phyloP scores from a whole-genome alignment of 2,888 invertebrate genomes.

The Drosophila atripex region DNA sequence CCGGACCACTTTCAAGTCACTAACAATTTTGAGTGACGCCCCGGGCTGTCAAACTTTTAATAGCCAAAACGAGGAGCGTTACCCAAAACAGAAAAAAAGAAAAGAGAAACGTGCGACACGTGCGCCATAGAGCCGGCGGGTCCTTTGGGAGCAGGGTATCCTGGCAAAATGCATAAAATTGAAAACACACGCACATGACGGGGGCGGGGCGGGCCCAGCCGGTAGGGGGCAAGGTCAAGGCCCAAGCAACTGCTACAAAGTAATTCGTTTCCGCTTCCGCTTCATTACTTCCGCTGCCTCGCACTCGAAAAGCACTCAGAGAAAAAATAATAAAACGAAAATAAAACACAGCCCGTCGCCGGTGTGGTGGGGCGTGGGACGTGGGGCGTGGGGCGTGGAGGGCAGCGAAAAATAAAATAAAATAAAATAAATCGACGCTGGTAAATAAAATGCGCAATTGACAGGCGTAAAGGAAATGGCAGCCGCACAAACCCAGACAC shows the following conservation, averaged over 20 bases:
- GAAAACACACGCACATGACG: conserved; percentile 9
- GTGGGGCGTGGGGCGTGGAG: neutral
- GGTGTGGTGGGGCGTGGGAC: too few relatives aligned
- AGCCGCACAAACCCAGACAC: conserved; percentile 14
- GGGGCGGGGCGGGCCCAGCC: neutral
- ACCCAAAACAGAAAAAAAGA: neutral
- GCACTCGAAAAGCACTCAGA: conserved; percentile 38
- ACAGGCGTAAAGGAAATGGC: conserved; percentile 43
- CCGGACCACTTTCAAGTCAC: conserved; percentile 42
- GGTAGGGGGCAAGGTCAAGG: conserved; percentile 55
- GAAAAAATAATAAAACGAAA: conserved; percentile 5
- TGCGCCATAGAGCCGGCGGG: conserved; percentile 27
- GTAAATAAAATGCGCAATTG: conserved; percentile 56
- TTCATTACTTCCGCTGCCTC: conserved; percentile 57
- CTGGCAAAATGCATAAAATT: conserved; percentile 27
- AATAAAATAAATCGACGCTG: conserved; percentile 39
- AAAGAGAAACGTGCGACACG: conserved; percentile 29
- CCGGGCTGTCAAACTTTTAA: conserved; percentile 64
- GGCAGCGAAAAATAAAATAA: conserved; percentile 11
- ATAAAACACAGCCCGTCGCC: conserved; percentile 11
- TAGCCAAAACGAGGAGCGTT: conserved; percentile 34
- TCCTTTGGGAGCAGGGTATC: conserved; percentile 8
- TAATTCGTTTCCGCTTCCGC: conserved; percentile 70
- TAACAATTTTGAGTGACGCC: conserved; percentile 62
- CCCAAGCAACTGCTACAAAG: conserved; percentile 54